phyloP scores from a whole-genome alignment of 2,113 vertebrate genomes.

The Mustela nigripes region DNA sequence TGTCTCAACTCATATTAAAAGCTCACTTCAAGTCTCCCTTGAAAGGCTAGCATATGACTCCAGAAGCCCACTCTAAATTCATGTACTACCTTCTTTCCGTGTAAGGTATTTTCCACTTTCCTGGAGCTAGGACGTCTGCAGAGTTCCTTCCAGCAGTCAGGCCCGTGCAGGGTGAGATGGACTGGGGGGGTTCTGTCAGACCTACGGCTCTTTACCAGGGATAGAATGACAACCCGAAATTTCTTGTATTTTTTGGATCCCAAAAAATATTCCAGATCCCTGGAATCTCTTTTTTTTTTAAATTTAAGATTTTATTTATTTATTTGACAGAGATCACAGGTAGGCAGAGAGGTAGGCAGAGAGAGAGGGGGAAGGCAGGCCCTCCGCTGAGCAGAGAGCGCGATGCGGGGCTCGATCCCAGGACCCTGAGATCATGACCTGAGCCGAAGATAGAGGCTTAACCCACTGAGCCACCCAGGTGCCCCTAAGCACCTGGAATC shows the following conservation, averaged over 20 bases:
- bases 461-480: too few relatives aligned
- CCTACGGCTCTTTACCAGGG: not conserved
- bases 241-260: constrained; percentile 28
- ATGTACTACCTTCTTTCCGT: constrained; percentile 8
- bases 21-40: constrained; percentile 27
- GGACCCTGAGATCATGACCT: too few relatives aligned
- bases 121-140: not conserved
- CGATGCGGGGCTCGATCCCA: too few relatives aligned
- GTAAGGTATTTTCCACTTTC: constrained; percentile 42
- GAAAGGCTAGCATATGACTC: constrained; percentile 25
- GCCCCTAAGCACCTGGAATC: not conserved
- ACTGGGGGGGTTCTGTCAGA: not conserved
- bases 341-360: too few relatives aligned
- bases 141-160: not conserved
- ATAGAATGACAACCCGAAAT: not conserved
- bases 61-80: not conserved
- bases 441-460: too few relatives aligned
- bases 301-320: too few relatives aligned
- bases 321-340: too few relatives aligned
- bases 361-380: too few relatives aligned
- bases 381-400: too few relatives aligned
- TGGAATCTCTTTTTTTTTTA: not conserved
- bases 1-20: constrained; percentile 33
- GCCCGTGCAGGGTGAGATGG: not conserved
- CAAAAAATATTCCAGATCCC: not conserved